Evolutionary conservation across 2,797 vertebrate species (phyloP).

Genomic region (Sebastes kiyomatsui): DNA sequence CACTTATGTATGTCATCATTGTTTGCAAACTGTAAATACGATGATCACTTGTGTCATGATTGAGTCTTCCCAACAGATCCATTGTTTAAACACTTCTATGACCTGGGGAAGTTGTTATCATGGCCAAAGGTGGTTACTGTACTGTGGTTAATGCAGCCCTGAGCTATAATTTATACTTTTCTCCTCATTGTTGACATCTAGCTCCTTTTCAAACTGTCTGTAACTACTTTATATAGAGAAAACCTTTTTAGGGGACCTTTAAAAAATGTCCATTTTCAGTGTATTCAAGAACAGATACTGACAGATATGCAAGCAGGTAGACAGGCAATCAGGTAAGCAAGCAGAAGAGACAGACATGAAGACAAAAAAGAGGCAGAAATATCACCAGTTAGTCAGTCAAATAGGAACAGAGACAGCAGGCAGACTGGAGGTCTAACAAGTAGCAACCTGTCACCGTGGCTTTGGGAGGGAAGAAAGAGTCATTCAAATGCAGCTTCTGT

Average conservation of each 20-base stretch:
- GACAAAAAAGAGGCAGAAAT: slow-evolving; percentile 44
- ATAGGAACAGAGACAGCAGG: slow-evolving; percentile 53
- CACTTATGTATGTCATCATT: too few species aligned
- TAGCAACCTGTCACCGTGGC: slow-evolving; percentile 73
- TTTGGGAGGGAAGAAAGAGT: slow-evolving; percentile 68
- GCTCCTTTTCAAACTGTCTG: neutral
- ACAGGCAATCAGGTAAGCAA: slow-evolving; percentile 41
- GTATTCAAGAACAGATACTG: slow-evolving; percentile 9
- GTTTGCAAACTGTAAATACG: too few species aligned
- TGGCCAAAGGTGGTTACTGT: neutral
- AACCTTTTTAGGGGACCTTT: slow-evolving; percentile 8
- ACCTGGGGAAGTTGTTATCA: neutral
- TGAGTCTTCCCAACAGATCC: neutral
- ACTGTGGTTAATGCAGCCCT: neutral
- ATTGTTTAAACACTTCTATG: neutral
- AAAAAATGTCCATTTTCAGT: neutral
- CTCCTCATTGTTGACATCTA: neutral
- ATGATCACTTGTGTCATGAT: too few species aligned
- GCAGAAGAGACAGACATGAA: slow-evolving; percentile 30
- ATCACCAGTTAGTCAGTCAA: slow-evolving; percentile 63
- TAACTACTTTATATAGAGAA: neutral
- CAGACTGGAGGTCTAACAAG: slow-evolving; percentile 74
- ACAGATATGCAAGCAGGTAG: slow-evolving; percentile 35
- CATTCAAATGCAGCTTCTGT: slow-evolving; percentile 71
- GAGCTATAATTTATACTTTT: neutral